phyloP scores from a whole-genome alignment of 2,797 vertebrate species.

The Labroides dimidiatus region DNA sequence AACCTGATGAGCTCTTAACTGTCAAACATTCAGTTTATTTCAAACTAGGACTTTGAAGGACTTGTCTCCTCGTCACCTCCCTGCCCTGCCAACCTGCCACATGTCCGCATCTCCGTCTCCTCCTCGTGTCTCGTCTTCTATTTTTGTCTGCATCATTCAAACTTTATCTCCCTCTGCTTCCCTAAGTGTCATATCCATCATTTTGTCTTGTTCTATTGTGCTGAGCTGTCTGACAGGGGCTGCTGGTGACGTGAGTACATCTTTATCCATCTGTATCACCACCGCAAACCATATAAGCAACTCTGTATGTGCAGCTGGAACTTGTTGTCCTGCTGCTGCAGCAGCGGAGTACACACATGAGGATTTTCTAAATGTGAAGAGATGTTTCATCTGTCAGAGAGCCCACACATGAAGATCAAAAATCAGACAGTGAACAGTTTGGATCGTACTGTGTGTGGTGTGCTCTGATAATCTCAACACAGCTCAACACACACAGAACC shows the following conservation, averaged over 20 bases:
- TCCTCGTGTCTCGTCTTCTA: slow-evolving; percentile 12
- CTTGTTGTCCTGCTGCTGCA: not conserved
- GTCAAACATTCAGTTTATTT: not conserved
- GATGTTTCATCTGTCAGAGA: no score
- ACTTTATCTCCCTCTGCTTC: slow-evolving; percentile 8
- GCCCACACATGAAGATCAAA: no score
- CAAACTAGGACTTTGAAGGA: slow-evolving; percentile 13
- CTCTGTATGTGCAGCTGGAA: not conserved
- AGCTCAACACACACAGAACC: no score
- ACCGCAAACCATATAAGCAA: not conserved
- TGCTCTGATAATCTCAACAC: no score
- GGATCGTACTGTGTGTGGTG: no score
- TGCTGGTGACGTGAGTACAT: slow-evolving; percentile 8
- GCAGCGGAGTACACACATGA: no score
- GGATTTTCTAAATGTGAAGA: no score
- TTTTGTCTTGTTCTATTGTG: slow-evolving; percentile 12
- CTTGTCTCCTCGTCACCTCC: slow-evolving; percentile 3
- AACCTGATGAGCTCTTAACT: slow-evolving; percentile 4
- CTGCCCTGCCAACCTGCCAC: not conserved
- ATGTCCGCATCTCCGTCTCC: not conserved
- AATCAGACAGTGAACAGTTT: no score
- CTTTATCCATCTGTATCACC: slow-evolving; percentile 3
- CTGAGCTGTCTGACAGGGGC: slow-evolving; percentile 10
- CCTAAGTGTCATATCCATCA: slow-evolving; percentile 21
- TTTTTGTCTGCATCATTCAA: slow-evolving; percentile 12